phyloP scores from a whole-genome alignment of 2,113 vertebrate species.

The Otus sunia region DNA sequence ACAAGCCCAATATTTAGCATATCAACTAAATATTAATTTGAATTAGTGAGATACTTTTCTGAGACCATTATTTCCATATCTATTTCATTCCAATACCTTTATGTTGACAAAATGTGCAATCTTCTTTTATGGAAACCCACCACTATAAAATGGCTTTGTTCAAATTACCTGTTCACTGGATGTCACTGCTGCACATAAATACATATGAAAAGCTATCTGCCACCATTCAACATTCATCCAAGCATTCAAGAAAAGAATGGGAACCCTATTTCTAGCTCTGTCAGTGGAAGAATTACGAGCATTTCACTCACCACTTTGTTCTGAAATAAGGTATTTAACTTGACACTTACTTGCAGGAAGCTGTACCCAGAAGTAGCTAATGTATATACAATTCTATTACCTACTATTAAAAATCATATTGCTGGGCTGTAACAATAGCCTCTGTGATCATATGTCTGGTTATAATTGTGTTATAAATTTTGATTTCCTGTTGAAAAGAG shows the following conservation, averaged over 20 bases:
- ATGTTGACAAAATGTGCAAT: not conserved
- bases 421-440: not conserved
- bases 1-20: not conserved
- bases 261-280: conserved; percentile 16
- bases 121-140: not conserved
- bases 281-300: not conserved
- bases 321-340: not conserved
- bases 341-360: not conserved
- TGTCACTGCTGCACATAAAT: not conserved
- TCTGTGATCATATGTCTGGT: not conserved
- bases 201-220: not conserved
- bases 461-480: conserved; percentile 5
- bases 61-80: not conserved
- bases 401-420: not conserved
- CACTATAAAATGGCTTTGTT: not conserved
- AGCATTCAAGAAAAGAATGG: not conserved
- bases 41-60: not conserved
- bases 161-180: not conserved
- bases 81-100: not conserved
- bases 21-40: not conserved
- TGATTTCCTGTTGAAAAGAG: not conserved
- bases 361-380: not conserved
- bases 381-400: conserved; percentile 1
- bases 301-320: conserved; percentile 4
- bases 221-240: not conserved